Evolutionary conservation across 2,888 invertebrate species (phyloP).

Genomic region (Zygothrica quintamaculata): DNA sequence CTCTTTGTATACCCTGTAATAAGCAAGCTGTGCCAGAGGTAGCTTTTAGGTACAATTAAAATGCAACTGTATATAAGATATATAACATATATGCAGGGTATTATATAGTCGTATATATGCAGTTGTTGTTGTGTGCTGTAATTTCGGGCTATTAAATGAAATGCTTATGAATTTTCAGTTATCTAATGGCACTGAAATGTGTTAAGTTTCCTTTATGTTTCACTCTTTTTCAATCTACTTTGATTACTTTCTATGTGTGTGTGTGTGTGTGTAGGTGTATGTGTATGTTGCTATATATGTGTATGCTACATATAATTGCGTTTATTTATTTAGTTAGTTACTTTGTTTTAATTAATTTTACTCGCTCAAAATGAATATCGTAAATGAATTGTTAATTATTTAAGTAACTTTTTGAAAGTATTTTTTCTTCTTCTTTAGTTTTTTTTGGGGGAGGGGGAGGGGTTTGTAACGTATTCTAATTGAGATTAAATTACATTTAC

Average conservation of each 20-base stretch:
- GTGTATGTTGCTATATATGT: no score
- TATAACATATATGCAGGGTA: neutral
- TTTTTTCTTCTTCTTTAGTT: no score
- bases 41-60: no score
- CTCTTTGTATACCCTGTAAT: slow-evolving; percentile 20
- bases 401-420: no score
- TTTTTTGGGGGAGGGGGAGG: no score
- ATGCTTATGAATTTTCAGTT: slow-evolving; percentile 27
- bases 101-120: neutral
- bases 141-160: slow-evolving; percentile 27
- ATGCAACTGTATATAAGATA: no score
- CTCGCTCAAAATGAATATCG: neutral
- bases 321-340: neutral
- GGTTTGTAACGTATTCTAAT: no score
- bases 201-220: slow-evolving; percentile 20
- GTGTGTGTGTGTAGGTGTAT: neutral
- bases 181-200: slow-evolving; percentile 24
- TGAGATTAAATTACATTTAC: no score
- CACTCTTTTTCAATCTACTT: neutral
- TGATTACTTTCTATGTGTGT: no score
- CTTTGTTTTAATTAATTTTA: neutral
- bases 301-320: slow-evolving; percentile 5
- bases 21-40: no score
- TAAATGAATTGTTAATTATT: no score
- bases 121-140: neutral